Percentiles rank a stretch among this genome's conserved stretches.
phyloP scores from a whole-genome alignment of 2,113 vertebrate species.

The Ranitomeya variabilis region DNA sequence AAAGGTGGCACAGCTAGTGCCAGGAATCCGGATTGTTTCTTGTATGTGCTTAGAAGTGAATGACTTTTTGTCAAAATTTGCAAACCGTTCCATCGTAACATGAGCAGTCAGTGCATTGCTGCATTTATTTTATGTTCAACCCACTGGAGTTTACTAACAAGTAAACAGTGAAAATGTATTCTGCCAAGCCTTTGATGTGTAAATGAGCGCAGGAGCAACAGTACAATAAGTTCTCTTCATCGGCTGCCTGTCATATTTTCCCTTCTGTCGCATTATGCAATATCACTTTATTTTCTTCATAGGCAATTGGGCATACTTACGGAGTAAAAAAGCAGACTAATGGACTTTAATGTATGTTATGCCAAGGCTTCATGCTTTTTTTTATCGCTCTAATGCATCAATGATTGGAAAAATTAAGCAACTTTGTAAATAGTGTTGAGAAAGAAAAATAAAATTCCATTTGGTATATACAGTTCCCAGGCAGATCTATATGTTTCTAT shows the following conservation, averaged over 20 bases:
- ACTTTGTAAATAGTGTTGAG: neutral
- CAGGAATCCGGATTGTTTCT: slow-evolving; percentile 53
- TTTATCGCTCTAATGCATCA: neutral
- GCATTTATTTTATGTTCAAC: slow-evolving; percentile 21
- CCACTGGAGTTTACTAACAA: slow-evolving; percentile 18
- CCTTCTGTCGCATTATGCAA: neutral
- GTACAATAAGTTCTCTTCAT: slow-evolving; percentile 18
- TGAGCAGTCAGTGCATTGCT: neutral
- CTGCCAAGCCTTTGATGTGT: slow-evolving; percentile 32
- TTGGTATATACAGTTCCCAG: no score
- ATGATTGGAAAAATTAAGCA: neutral
- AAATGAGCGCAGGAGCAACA: slow-evolving; percentile 24
- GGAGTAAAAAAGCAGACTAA: neutral
- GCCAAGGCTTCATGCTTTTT: neutral
- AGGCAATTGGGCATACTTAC: neutral
- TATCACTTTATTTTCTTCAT: slow-evolving; percentile 10
- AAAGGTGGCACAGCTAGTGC: slow-evolving; percentile 63
- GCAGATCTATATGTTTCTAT: neutral
- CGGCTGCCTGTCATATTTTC: neutral
- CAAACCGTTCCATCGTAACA: neutral
- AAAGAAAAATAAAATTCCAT: neutral
- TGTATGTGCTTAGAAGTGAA: neutral
- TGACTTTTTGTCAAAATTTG: neutral
- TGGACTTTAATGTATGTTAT: neutral
- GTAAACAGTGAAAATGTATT: slow-evolving; percentile 14